These are phyloP conservation scores for Brachypteracias leptosomus DNA, from an alignment of 2,113 vertebrate genomes.

Conservation along the genomic window DNA sequence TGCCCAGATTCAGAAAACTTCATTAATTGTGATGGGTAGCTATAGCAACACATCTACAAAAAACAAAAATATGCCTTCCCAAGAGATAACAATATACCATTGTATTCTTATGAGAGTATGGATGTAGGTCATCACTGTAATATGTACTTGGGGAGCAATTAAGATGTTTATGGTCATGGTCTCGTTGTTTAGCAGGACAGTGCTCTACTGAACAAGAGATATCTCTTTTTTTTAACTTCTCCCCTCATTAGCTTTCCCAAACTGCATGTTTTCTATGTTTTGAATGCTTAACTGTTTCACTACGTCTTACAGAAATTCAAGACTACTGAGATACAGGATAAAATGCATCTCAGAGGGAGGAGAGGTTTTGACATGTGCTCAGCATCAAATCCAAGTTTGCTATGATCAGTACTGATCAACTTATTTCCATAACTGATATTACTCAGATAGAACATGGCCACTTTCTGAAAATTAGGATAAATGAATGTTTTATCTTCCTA, in stretches of 20 bases:
- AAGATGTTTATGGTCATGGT: background rate
- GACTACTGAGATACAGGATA: background rate
- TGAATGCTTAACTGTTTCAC: background rate
- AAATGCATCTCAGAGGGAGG: background rate
- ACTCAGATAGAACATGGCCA: background rate
- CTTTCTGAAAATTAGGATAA: background rate
- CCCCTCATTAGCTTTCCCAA: background rate
- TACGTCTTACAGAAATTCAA: background rate
- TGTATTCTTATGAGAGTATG: background rate
- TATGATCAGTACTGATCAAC: background rate
- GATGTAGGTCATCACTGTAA: background rate
- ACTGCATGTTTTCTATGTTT: background rate
- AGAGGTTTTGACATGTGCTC: background rate
- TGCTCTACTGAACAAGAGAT: background rate
- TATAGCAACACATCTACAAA: background rate
- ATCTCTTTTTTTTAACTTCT: background rate
- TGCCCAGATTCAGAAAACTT: background rate
- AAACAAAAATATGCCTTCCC: background rate
- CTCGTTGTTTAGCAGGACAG: background rate
- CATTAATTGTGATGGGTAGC: background rate
- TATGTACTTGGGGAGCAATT: slow-evolving; percentile 11
- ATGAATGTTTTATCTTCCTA: background rate
- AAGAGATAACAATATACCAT: background rate
- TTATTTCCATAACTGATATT: background rate
- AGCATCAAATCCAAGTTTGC: background rate